These are phyloP conservation scores for Pyxicephalus adspersus DNA, from an alignment of 2,113 vertebrate species.

Conservation along the genomic window DNA sequence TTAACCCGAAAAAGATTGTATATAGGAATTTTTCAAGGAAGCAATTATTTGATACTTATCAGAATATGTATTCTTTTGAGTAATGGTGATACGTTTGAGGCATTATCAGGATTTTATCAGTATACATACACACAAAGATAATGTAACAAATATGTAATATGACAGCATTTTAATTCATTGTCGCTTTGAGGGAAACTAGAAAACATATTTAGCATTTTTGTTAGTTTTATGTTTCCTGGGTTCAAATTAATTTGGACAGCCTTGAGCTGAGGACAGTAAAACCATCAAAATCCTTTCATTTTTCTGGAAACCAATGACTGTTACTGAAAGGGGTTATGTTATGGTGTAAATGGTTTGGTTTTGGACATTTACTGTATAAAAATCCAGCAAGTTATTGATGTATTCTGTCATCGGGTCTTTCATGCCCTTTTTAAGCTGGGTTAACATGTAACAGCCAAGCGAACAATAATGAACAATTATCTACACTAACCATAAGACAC, in stretches of 20 bases:
- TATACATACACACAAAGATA: background rate
- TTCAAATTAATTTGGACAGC: background rate
- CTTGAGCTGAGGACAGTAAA: conserved; percentile 59
- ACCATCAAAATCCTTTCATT: conserved; percentile 52
- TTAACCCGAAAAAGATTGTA: background rate
- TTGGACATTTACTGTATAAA: conserved; percentile 41
- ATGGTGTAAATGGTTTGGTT: conserved; percentile 56
- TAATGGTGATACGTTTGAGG: conserved; percentile 21
- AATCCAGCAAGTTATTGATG: conserved; percentile 1
- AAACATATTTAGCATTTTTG: conserved; percentile 1
- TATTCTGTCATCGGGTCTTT: conserved; percentile 5
- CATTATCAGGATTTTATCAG: background rate
- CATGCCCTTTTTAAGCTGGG: background rate
- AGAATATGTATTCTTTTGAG: conserved; percentile 40
- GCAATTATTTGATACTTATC: conserved; percentile 29
- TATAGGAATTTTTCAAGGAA: background rate
- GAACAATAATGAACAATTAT: too few species aligned
- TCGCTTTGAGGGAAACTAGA: conserved; percentile 1
- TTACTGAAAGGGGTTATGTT: background rate
- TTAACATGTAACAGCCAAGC: background rate
- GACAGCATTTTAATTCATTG: background rate
- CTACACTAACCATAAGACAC: too few species aligned
- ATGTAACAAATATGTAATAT: conserved; percentile 19
- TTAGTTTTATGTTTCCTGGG: conserved; percentile 24
- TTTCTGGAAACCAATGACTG: conserved; percentile 50